Percentiles rank a stretch among this genome's conserved stretches.
These are phyloP conservation scores for Ceyx cyanopectus DNA, from an alignment of 2,113 vertebrate species.

Conservation along the genomic window DNA sequence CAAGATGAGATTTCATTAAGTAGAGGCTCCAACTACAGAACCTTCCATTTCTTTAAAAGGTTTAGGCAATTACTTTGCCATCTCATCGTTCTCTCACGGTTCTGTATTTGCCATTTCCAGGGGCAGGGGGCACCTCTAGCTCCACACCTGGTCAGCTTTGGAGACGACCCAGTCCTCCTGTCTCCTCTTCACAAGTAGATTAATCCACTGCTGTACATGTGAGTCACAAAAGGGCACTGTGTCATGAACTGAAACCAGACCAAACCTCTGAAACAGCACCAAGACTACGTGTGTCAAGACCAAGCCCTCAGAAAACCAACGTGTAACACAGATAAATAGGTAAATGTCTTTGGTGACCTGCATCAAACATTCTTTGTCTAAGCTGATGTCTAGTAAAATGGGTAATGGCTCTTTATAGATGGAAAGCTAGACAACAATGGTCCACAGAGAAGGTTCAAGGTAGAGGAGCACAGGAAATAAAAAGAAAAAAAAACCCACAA, in stretches of 20 bases:
- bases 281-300: background rate
- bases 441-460: accelerated
- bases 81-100: accelerated
- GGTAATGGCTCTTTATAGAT: background rate
- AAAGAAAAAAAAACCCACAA: background rate
- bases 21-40: background rate
- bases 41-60: background rate
- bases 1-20: background rate
- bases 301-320: background rate
- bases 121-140: background rate
- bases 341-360: background rate
- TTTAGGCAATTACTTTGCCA: background rate
- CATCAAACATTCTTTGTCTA: background rate
- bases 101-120: background rate
- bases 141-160: background rate
- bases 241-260: background rate
- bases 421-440: background rate
- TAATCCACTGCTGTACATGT: background rate
- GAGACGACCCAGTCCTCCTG: background rate
- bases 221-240: background rate
- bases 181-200: background rate
- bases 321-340: background rate
- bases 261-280: background rate
- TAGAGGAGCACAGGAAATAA: background rate
- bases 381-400: background rate